Percentiles rank a stretch among this genome's conserved stretches.
phyloP scores from a whole-genome alignment of 2,113 vertebrate genomes.

The Murina feae region DNA sequence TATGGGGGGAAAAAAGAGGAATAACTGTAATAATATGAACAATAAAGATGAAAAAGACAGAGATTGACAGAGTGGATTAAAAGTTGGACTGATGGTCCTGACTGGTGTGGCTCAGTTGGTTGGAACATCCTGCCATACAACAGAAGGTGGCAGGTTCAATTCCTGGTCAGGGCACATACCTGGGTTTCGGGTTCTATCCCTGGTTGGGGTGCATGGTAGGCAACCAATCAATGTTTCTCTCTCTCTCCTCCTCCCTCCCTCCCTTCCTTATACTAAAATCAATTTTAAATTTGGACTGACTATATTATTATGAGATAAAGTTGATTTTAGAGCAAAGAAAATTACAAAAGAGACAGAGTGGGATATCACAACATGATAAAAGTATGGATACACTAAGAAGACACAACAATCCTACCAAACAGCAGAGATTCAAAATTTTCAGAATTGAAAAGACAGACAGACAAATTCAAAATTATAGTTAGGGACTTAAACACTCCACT shows the following conservation, averaged over 20 bases:
- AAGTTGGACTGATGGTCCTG: background rate
- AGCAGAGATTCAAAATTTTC: background rate
- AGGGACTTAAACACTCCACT: background rate
- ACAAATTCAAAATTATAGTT: background rate
- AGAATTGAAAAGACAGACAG: background rate
- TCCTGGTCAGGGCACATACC: no score
- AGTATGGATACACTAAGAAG: background rate
- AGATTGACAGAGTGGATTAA: background rate
- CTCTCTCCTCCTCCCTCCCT: no score
- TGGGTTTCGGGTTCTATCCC: no score
- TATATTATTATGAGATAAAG: background rate
- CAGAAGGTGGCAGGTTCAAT: no score
- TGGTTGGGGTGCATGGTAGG: no score
- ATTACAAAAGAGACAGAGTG: background rate
- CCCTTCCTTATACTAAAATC: no score
- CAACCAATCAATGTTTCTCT: no score
- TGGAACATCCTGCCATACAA: no score
- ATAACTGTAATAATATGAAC: no score
- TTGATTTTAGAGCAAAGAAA: background rate
- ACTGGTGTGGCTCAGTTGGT: no score
- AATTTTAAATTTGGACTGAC: background rate
- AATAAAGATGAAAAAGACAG: no score
- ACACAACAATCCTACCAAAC: background rate
- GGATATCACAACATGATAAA: background rate
- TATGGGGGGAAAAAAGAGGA: no score